A percentile compares a stretch with the other conserved stretches of the same genome.
These are phyloP conservation scores for Nymphicus hollandicus DNA, from an alignment of 2,113 vertebrate species.

Conservation along the genomic window DNA sequence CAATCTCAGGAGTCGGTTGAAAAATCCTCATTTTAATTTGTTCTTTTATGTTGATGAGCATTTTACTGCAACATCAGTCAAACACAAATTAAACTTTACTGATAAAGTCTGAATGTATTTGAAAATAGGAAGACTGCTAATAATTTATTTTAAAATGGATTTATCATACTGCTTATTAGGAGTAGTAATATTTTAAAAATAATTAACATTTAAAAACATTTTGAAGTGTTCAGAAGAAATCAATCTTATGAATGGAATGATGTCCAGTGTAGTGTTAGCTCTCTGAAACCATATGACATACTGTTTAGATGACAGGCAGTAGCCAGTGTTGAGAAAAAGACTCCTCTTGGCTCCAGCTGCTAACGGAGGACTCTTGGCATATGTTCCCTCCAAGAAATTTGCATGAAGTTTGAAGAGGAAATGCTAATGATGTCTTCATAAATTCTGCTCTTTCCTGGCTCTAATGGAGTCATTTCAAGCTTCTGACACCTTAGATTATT, in stretches of 20 bases:
- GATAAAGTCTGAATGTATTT: neutral
- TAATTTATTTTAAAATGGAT: neutral
- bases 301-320: neutral
- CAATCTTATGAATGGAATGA: neutral
- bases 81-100: neutral
- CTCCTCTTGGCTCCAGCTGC: neutral
- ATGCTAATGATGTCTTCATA: neutral
- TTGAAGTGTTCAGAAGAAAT: neutral
- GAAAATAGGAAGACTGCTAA: neutral
- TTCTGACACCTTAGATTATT: neutral
- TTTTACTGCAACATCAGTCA: neutral
- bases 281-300: conserved; percentile 18
- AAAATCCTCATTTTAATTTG: neutral
- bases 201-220: neutral
- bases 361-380: neutral
- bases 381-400: conserved; percentile 2
- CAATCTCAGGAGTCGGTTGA: neutral
- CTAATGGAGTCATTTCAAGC: neutral
- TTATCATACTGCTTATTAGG: neutral
- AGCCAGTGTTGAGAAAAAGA: neutral
- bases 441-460: neutral
- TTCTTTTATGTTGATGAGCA: neutral
- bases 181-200: neutral
- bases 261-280: neutral
- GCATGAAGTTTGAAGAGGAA: neutral